A percentile compares a stretch with the other conserved stretches of the same genome.
These are phyloP conservation scores for Myiopsitta monachus DNA, from an alignment of 2,113 vertebrate species.

Conservation along the genomic window DNA sequence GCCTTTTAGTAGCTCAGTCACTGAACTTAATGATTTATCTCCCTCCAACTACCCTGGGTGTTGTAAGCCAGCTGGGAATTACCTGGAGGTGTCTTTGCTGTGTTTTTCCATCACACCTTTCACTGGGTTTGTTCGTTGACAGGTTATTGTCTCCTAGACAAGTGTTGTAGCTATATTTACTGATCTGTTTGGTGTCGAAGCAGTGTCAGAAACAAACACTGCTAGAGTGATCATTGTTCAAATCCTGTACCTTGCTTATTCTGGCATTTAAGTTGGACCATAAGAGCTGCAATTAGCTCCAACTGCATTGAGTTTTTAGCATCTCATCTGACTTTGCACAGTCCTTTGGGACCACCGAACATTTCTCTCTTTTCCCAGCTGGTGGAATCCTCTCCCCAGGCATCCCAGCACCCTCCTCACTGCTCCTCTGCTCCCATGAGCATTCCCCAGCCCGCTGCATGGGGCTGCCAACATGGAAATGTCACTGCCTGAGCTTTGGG, in stretches of 20 bases:
- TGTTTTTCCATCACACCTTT: background rate
- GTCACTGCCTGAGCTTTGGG: constrained; percentile 3
- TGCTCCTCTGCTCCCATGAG: accelerated
- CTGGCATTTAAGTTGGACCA: background rate
- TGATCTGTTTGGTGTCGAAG: background rate
- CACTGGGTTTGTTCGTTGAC: background rate
- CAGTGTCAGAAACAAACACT: background rate
- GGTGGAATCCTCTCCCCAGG: background rate
- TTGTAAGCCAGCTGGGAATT: background rate
- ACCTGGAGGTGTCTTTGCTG: background rate
- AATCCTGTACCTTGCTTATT: background rate
- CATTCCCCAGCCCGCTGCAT: background rate
- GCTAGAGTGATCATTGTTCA: background rate
- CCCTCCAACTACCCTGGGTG: background rate
- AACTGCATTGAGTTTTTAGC: background rate
- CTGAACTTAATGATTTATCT: background rate
- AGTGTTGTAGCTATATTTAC: background rate
- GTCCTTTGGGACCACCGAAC: background rate
- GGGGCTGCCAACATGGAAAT: background rate
- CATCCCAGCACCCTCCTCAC: background rate
- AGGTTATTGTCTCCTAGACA: background rate
- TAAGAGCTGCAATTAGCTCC: background rate
- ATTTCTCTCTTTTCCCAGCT: background rate
- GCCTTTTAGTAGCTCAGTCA: background rate
- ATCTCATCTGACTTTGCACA: background rate